A percentile compares a stretch with the other conserved stretches of the same genome.
phyloP scores from a whole-genome alignment of 2,113 vertebrate genomes.

The Calcarius ornatus region DNA sequence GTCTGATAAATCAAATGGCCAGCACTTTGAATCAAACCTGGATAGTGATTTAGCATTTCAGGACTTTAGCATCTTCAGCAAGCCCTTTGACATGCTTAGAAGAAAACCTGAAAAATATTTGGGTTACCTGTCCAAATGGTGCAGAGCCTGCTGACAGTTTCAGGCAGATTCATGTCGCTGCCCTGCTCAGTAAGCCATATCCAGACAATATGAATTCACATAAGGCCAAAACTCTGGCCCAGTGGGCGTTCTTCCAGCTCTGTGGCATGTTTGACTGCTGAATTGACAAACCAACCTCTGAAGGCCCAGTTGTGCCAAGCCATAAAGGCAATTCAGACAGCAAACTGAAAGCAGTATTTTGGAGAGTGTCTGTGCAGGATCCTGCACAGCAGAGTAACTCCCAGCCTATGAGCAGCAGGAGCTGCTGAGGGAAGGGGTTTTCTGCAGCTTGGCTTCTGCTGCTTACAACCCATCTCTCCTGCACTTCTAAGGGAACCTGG shows the following conservation, averaged over 20 bases:
- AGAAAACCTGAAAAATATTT: not conserved
- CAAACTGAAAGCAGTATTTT: not conserved
- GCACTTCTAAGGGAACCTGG: rapidly evolving
- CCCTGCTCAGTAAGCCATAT: not conserved
- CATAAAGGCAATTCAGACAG: not conserved
- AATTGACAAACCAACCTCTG: not conserved
- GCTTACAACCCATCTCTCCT: not conserved
- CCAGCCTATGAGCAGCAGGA: not conserved
- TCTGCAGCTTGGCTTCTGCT: not conserved
- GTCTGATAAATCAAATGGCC: not conserved
- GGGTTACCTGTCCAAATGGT: not conserved
- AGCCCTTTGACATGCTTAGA: not conserved
- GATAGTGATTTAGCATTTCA: not conserved
- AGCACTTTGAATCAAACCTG: not conserved
- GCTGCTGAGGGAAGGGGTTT: not conserved
- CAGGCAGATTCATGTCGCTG: not conserved
- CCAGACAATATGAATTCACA: not conserved
- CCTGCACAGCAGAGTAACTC: not conserved
- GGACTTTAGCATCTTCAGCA: not conserved
- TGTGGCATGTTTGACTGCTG: not conserved
- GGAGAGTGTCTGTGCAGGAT: not conserved
- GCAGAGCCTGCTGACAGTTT: not conserved
- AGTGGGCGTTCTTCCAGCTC: not conserved
- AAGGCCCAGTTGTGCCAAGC: not conserved
- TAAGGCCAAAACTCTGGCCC: not conserved